Evolutionary conservation across 2,888 invertebrate genomes (phyloP).

Genomic region (Bimastos eiseni): DNA sequence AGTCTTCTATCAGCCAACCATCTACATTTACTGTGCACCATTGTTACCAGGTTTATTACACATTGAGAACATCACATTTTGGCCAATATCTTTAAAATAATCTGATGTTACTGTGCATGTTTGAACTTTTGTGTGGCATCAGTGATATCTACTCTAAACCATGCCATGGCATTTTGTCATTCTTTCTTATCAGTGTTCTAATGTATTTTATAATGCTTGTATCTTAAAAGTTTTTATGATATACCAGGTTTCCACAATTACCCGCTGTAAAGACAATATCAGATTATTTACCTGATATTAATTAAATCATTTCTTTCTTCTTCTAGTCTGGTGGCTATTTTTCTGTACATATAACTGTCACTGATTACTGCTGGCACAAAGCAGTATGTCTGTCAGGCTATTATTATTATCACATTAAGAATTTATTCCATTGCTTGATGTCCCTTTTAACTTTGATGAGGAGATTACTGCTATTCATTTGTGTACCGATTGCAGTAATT

Average conservation of each 20-base stretch:
- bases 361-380: constrained; percentile 7
- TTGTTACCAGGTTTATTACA: neutral
- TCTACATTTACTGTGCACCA: neutral
- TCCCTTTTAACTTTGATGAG: neutral
- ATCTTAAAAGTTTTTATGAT: constrained; percentile 8
- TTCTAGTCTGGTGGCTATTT: constrained; percentile 7
- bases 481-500: constrained; percentile 13
- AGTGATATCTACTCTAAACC: neutral
- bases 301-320: constrained; percentile 6
- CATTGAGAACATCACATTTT: neutral
- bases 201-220: constrained; percentile 17
- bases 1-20: neutral
- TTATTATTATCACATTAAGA: neutral
- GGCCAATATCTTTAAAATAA: neutral
- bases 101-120: neutral
- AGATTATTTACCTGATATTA: constrained; percentile 4
- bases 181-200: constrained; percentile 22
- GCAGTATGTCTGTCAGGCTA: neutral
- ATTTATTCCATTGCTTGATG: neutral
- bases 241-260: neutral
- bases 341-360: neutral
- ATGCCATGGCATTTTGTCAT: constrained; percentile 19
- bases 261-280: neutral
- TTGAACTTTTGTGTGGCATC: neutral
- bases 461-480: constrained; percentile 6